phyloP scores from a whole-genome alignment of 2,888 invertebrate species.

The Watsonalla cultraria region DNA sequence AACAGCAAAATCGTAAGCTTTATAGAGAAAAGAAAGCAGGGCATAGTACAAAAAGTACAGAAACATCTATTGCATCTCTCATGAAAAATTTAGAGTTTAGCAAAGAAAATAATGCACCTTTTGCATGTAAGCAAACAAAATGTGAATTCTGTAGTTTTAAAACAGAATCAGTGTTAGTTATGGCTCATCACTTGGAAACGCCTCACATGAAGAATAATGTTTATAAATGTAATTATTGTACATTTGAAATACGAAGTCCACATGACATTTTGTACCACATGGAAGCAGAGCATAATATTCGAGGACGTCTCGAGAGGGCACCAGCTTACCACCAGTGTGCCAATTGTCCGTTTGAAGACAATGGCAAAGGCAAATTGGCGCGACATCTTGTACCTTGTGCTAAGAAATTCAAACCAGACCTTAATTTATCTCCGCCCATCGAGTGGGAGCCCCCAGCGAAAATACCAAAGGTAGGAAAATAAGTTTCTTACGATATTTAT shows the following conservation, averaged over 20 bases:
- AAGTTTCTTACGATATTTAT: too few relatives aligned
- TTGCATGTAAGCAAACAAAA: slow-evolving; percentile 85
- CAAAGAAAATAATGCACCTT: slow-evolving; percentile 91
- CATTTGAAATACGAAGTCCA: slow-evolving; percentile 88
- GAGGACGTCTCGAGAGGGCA: slow-evolving; percentile 90
- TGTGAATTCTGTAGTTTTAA: slow-evolving; percentile 94
- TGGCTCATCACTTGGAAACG: slow-evolving; percentile 93
- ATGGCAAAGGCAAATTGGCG: slow-evolving; percentile 93
- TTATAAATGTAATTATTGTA: slow-evolving; percentile 92
- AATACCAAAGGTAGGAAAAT: slow-evolving; percentile 84
- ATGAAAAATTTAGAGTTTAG: slow-evolving; percentile 91
- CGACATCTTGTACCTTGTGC: slow-evolving; percentile 92
- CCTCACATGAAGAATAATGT: slow-evolving; percentile 94
- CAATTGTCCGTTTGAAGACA: slow-evolving; percentile 96
- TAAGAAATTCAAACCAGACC: slow-evolving; percentile 92
- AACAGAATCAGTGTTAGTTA: slow-evolving; percentile 89
- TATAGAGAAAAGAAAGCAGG: slow-evolving; percentile 82
- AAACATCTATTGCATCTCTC: slow-evolving; percentile 88
- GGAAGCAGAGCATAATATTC: slow-evolving; percentile 92
- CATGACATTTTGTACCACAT: slow-evolving; percentile 94
- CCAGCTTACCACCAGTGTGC: slow-evolving; percentile 94
- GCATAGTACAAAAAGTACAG: slow-evolving; percentile 82
- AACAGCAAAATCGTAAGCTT: slow-evolving; percentile 91
- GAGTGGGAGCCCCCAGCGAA: slow-evolving; percentile 97
- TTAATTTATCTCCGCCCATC: slow-evolving; percentile 90